Evolutionary conservation across 2,888 invertebrate genomes (phyloP).

Genomic region (Philaethria dido): DNA sequence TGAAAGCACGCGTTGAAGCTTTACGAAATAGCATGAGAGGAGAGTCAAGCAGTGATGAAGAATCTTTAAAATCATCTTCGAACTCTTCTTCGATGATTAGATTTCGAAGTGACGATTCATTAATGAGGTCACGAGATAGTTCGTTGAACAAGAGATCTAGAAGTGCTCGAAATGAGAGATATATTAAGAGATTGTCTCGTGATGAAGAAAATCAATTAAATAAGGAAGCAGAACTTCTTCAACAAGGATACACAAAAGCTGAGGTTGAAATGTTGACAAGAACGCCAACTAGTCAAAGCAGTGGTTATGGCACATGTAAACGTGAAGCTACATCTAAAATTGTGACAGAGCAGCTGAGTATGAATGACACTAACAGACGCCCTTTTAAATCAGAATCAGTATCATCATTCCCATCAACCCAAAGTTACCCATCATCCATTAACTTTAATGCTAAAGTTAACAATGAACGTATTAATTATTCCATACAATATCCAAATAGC

Average conservation of each 20-base stretch:
- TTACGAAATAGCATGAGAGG: slow-evolving; percentile 85
- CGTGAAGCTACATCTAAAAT: slow-evolving; percentile 77
- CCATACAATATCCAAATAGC: slow-evolving; percentile 71
- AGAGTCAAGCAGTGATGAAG: slow-evolving; percentile 89
- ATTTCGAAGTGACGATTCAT: slow-evolving; percentile 88
- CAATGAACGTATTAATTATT: slow-evolving; percentile 81
- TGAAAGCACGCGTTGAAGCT: slow-evolving; percentile 88
- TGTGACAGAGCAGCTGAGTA: slow-evolving; percentile 61
- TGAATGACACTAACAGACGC: slow-evolving; percentile 64
- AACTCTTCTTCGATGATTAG: slow-evolving; percentile 86
- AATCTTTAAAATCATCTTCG: slow-evolving; percentile 85
- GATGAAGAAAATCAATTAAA: slow-evolving; percentile 86
- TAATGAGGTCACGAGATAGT: slow-evolving; percentile 84
- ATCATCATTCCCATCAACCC: slow-evolving; percentile 80
- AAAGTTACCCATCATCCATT: slow-evolving; percentile 81
- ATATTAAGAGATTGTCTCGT: slow-evolving; percentile 89
- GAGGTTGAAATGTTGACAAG: slow-evolving; percentile 82
- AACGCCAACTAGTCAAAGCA: slow-evolving; percentile 80
- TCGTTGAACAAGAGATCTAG: slow-evolving; percentile 86
- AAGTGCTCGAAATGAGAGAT: slow-evolving; percentile 91
- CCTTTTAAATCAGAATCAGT: slow-evolving; percentile 78
- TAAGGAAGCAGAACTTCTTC: slow-evolving; percentile 80
- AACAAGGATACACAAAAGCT: slow-evolving; percentile 78
- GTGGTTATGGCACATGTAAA: slow-evolving; percentile 78
- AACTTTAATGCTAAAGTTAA: slow-evolving; percentile 83